Percentiles rank a stretch among this genome's conserved stretches.
Evolutionary conservation across 2,888 invertebrate genomes (phyloP).

Genomic region (Lottia gigantea): DNA sequence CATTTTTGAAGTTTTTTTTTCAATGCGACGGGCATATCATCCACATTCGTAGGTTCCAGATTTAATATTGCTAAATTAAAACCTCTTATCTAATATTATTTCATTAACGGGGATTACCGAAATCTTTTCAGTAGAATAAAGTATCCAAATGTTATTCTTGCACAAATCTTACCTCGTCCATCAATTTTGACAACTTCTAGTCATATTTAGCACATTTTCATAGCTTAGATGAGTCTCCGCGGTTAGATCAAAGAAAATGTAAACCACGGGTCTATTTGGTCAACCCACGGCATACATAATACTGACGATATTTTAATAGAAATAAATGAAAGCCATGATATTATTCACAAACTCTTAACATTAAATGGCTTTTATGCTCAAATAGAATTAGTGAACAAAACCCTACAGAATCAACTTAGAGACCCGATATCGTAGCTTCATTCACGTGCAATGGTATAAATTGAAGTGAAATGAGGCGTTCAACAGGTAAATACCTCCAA

Average conservation of each 20-base stretch:
- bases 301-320: constrained; percentile 11
- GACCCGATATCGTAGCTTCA: not conserved
- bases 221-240: not conserved
- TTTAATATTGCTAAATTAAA: no score
- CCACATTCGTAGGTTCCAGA: no score
- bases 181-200: constrained; percentile 1
- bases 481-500: not conserved
- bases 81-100: no score
- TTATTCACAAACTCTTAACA: not conserved
- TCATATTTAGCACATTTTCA: constrained; percentile 4
- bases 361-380: not conserved
- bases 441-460: constrained; percentile 3
- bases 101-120: no score
- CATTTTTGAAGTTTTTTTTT: not conserved
- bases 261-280: not conserved
- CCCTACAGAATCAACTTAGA: not conserved
- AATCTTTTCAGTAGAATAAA: no score
- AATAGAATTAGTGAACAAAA: constrained; percentile 2
- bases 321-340: constrained; percentile 4
- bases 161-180: not conserved
- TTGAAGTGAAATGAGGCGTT: constrained; percentile 8
- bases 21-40: no score
- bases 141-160: no score
- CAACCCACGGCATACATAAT: not conserved
- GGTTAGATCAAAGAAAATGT: not conserved